Base-by-base conservation (phyloP, 2,113 vertebrate genomes). In the Lucifuga dentata region DNA sequence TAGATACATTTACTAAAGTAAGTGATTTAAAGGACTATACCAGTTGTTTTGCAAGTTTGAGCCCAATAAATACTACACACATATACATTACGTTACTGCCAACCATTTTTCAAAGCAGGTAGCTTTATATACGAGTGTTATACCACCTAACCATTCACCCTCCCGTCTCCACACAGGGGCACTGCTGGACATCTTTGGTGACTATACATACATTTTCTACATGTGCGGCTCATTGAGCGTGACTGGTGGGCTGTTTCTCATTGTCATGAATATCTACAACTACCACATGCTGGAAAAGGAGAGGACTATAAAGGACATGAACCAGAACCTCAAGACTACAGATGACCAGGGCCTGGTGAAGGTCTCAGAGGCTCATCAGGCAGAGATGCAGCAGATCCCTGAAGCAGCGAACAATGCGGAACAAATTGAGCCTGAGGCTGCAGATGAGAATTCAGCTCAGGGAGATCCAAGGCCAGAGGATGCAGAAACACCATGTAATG, bases 181-280 rank as follows among this genome's bases (percentile, higher is more conserved):
- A 5, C 84, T 94, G 68, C 92, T 94, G 8, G 93, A 95, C 86
- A 41, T 86, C 57, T 93, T 87, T 24, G 88, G 74, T 0, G 91
- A 94, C 80, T 95, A 95, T 76, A 93, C 86, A 55, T 94, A 94
- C 36, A 90, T 95, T 81, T 95, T 93, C 90, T 73, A 93, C 69
- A 91, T 93, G 89, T 93, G 92, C 40, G 93, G 93, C n/a, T 46
- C 83, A 3, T 92, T 94, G 74, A 94, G 95, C 76, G 61, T 92
- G 60, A 57, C 89, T 17, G 91, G 91, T 0, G 93, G 94, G 48
- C 51, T 90, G 23, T 95, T 95, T 50, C 90, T 95, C 71, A 94
- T 93, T 24, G 49, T 93, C 59, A 92, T 94, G 91, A 95, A 95
- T 88, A 77, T 86, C 62, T 95, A 93, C 80, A 92, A 94, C 87